These are phyloP conservation scores for Steinernema khuongi DNA, from an alignment of 1,140 invertebrate genomes.

Conservation along the genomic window DNA sequence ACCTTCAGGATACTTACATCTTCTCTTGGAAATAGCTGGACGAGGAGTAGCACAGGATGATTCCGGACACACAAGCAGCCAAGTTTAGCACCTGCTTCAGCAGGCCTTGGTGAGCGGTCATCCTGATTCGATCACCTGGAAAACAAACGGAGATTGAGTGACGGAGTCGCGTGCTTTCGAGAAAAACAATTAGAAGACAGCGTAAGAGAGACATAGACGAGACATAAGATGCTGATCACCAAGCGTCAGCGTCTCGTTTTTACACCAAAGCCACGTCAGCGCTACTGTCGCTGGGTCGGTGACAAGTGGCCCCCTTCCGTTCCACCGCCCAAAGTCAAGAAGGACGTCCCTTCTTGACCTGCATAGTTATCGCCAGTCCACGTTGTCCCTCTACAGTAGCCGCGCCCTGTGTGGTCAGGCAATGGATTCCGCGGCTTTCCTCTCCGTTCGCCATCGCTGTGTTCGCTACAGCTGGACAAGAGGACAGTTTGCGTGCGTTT, in stretches of 20 bases:
- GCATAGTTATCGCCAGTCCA: neutral
- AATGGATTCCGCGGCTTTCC: neutral
- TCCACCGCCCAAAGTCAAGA: too few relatives aligned
- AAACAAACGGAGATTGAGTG: too few relatives aligned
- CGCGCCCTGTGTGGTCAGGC: neutral
- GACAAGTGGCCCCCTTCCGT: too few relatives aligned
- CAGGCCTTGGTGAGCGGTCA: neutral
- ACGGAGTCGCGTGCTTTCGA: too few relatives aligned
- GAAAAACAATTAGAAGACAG: too few relatives aligned
- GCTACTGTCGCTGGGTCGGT: too few relatives aligned
- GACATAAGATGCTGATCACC: too few relatives aligned
- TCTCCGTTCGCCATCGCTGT: too few relatives aligned
- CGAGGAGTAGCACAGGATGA: neutral
- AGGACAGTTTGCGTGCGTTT: neutral
- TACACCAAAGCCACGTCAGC: too few relatives aligned
- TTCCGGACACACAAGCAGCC: neutral
- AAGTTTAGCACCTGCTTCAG: neutral
- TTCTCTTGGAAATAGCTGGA: neutral
- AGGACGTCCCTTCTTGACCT: neutral
- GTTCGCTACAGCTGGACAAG: too few relatives aligned
- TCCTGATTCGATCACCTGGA: neutral
- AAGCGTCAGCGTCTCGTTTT: too few relatives aligned
- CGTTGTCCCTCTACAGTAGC: neutral
- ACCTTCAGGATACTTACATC: neutral
- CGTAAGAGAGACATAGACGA: too few relatives aligned